phyloP scores from a whole-genome alignment of 2,113 vertebrate genomes.

The Micromys minutus region DNA sequence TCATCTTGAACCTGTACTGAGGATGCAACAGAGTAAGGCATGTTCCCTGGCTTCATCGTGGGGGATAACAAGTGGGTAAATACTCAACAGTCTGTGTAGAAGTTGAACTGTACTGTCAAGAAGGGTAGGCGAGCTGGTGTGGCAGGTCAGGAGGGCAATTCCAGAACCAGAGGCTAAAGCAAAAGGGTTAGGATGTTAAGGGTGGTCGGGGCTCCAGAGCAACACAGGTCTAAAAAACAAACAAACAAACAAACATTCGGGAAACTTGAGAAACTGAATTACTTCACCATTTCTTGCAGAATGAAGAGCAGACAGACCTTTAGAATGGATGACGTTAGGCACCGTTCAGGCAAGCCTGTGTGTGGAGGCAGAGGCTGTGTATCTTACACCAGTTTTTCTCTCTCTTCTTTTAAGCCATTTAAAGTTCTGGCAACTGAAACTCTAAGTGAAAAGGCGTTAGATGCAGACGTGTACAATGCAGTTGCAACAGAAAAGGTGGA shows the following conservation, averaged over 20 bases:
- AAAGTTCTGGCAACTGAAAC: conserved; percentile 94
- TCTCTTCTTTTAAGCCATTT: conserved; percentile 88
- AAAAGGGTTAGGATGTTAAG: neutral
- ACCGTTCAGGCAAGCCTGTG: conserved; percentile 19
- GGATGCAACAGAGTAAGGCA: neutral
- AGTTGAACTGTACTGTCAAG: neutral
- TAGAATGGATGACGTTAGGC: conserved; percentile 38
- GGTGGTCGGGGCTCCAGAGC: neutral
- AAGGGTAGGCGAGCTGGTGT: neutral
- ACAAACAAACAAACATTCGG: neutral
- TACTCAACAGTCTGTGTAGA: neutral
- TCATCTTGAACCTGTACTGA: neutral
- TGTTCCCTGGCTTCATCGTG: neutral
- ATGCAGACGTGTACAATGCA: conserved; percentile 88
- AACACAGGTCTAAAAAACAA: no score
- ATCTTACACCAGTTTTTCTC: conserved; percentile 62
- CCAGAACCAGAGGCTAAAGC: neutral
- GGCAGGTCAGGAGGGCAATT: neutral
- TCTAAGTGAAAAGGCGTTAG: conserved; percentile 90
- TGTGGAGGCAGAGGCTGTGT: conserved; percentile 20
- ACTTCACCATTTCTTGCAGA: conserved; percentile 11
- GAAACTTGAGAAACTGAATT: neutral
- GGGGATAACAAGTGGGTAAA: neutral
- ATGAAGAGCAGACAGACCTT: neutral
- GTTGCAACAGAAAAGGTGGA: conserved; percentile 96